Base-by-base conservation (phyloP, 2,797 vertebrate species). In the Taenioides sp. region DNA sequence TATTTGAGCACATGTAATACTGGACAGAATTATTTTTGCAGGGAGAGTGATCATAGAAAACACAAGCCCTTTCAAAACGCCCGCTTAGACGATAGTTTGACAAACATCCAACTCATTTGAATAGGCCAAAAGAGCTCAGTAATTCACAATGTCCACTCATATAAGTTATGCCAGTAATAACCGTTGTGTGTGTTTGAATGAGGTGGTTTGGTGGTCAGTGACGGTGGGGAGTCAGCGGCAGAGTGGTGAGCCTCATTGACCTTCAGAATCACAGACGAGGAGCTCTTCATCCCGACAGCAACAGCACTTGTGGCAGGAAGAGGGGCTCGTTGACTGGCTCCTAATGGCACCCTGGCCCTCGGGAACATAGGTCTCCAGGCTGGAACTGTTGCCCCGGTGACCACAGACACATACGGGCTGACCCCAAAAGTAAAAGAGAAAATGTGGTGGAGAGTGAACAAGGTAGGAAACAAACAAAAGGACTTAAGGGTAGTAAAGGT, bases 281-380 rank as follows among this genome's bases (percentile, higher is more conserved):
- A 75, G 85, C 92, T 92, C 91, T 92, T 86, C 86, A 90, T 86
- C 81, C 87, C 76, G 82, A 84, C 88, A 89, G 81, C 73, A 88
- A 80, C 73, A 83, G 88, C 91, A 92, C 92, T 93, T 92, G 89
- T 92, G 76, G 87, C 88, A 89, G 91, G 91, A 94, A 91, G 90
- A 93, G 91, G 89, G 89, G 86, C 89, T 92, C 82, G 81, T 94
- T 94, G 91, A 92, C 91, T 89, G 92, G 92, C 90, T 91, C 85
- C 72, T 86, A 90, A 90, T 90, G 89, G 78, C 80, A 86, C 83
- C 86, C 75, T 80, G 85, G 84, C 88, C 84, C 85, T 85, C 80
- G 72, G 88, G 85, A 91, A 91, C 88, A 88, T 84, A 81, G 88
- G 88, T 83, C 75, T 73, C 83, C 80, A 78, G 82, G 78, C 87